Evolutionary conservation across 2,888 invertebrate genomes (phyloP).

Genomic region (Xestoiulus laeticollis): DNA sequence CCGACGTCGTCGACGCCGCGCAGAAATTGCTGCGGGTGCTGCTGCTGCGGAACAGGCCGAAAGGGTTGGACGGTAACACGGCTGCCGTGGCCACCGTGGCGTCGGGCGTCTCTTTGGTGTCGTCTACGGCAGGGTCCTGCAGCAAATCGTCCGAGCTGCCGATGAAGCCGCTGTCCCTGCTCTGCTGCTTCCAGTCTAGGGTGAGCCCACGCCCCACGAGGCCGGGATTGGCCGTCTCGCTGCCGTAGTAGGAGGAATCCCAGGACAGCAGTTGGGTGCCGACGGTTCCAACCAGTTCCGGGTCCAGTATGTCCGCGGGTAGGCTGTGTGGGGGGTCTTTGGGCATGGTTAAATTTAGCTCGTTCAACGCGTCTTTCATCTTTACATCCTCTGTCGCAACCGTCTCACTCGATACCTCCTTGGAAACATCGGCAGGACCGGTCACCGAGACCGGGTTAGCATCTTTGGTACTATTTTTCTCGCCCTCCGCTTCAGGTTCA

Average conservation of each 20-base stretch:
- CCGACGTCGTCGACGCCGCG: conserved; percentile 55
- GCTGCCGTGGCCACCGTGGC: not conserved
- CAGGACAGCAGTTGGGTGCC: conserved; percentile 1
- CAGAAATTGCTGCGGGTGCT: conserved; percentile 55
- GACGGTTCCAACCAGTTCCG: not conserved
- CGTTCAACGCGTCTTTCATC: not conserved
- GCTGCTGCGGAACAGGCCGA: conserved; percentile 52
- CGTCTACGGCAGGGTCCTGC: conserved; percentile 50
- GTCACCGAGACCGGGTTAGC: not conserved
- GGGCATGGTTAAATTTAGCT: not conserved
- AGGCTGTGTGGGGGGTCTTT: not conserved
- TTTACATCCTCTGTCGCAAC: not conserved
- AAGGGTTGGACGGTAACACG: not conserved
- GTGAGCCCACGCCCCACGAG: conserved; percentile 47
- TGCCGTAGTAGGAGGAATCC: conserved; percentile 38
- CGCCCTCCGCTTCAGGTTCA: conserved; percentile 46
- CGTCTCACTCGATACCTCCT: not conserved
- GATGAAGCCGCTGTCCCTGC: conserved; percentile 87
- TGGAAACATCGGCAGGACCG: not conserved
- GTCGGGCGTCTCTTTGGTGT: not conserved
- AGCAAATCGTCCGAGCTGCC: conserved; percentile 87
- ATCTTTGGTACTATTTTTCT: conserved; percentile 62
- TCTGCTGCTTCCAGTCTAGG: conserved; percentile 75
- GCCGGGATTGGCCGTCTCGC: not conserved
- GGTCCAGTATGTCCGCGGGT: not conserved